Base-by-base conservation (phyloP, 2,113 vertebrate genomes). In the Grallaria varia region DNA sequence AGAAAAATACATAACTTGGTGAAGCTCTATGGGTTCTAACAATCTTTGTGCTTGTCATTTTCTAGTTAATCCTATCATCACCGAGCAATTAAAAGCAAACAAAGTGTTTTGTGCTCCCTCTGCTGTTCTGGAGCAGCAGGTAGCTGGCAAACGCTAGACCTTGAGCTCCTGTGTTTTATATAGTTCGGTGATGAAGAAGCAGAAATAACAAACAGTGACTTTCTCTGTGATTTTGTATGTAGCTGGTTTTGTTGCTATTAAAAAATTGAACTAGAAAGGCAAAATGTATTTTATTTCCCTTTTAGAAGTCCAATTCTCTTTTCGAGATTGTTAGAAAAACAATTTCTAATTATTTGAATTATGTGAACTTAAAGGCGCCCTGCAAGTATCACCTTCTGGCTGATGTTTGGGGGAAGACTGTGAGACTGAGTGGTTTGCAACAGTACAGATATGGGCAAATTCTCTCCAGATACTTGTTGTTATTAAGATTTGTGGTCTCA, bases 21-120 rank as follows among this genome's bases (percentile, higher is more conserved):
- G 31, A 66, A 69, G 47, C 4, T 22, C 8, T 53, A 6, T 33
- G 16, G 30, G 12, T 89, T 95, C 74, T 69, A 74, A 16, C 6
- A 78, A 40, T 5, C 19, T 83, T 45, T 79, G 10, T 76, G 55
- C 44, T 55, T 52, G 30, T 9, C 13, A n/a, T 69, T 93, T 87
- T 91, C 52, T 90, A 91, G 10, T 66, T 50, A 87, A 76, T 23
- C n/a, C 58, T 24, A 45, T 4, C 11, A n/a, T 17, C 18, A n/a
- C 5, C 0, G 8, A 83, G 55, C 84, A 92, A 89, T 80, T 71
- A 71, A 63, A 81, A 58, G 8, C 35, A 91, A 86, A 39, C 22
- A 64, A 87, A 87, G n/a, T 67, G 85, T 89, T 96, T 84, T 84
- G 85, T 94, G 87, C 95, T 97, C 95, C 95, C 93, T 96, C 96